Conservation (phyloP, 1,140 invertebrate genomes). For the Drosophila murphyi region DNA sequence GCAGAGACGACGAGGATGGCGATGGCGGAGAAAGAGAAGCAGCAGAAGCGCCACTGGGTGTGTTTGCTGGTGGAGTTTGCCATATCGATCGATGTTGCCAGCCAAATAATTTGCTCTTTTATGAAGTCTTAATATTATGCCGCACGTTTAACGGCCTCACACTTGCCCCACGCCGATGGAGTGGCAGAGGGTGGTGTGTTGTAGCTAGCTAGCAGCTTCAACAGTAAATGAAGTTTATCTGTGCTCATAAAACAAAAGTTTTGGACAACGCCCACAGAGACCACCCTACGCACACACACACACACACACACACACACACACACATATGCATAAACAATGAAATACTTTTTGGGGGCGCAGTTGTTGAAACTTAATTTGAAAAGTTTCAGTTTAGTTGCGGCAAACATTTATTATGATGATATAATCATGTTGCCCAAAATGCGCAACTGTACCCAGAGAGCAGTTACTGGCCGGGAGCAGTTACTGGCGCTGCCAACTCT, state of each 20-base stretch:
- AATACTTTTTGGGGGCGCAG: conserved; percentile 39
- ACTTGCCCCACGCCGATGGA: conserved; percentile 34
- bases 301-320: conserved; percentile 2
- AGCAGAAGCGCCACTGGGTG: neutral
- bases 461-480: neutral
- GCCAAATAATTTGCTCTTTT: conserved; percentile 77
- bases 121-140: conserved; percentile 82
- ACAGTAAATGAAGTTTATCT: conserved; percentile 55
- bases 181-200: neutral
- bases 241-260: conserved; percentile 47
- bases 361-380: conserved; percentile 77
- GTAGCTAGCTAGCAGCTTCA: conserved; percentile 1
- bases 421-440: conserved; percentile 67
- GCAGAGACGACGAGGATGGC: conserved; percentile 9
- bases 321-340: conserved; percentile 44
- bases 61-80: neutral
- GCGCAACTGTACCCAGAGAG: conserved; percentile 62
- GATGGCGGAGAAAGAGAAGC: conserved; percentile 11
- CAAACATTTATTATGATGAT: conserved; percentile 83
- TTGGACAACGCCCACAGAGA: conserved; percentile 42
- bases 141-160: conserved; percentile 76
- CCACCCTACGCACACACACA: conserved; percentile 13
- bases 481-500: neutral
- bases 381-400: conserved; percentile 73
- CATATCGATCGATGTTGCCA: conserved; percentile 62